These are phyloP conservation scores for Notarius quadriscutis DNA, from an alignment of 2,113 vertebrate species.

Conservation along the genomic window DNA sequence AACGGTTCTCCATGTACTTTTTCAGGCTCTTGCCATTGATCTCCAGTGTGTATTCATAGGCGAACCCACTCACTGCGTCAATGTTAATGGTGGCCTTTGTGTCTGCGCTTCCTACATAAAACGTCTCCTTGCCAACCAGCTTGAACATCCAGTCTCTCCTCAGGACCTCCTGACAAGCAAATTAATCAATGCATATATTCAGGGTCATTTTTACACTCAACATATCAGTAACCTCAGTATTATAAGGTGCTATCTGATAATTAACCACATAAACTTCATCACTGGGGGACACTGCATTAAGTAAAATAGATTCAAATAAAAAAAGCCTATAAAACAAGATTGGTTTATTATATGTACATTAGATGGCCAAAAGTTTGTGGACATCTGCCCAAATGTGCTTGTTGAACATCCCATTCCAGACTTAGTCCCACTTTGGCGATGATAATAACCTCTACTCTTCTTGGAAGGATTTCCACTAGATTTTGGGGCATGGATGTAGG, in stretches of 20 bases:
- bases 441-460: background rate
- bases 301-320: no score
- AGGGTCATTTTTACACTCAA: background rate
- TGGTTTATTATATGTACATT: background rate
- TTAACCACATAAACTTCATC: background rate
- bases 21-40: conserved; percentile 96
- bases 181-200: background rate
- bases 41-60: conserved; percentile 96
- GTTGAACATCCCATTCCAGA: no score
- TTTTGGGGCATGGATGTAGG: background rate
- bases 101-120: conserved; percentile 83
- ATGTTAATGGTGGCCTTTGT: conserved; percentile 97
- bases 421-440: no score
- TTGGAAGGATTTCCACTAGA: background rate
- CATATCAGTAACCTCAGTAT: background rate
- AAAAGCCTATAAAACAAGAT: background rate
- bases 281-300: background rate
- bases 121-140: conserved; percentile 94
- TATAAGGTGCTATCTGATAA: background rate
- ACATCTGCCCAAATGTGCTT: background rate
- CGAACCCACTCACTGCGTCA: conserved; percentile 90
- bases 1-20: conserved; percentile 94
- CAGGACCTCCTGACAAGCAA: conserved; percentile 80
- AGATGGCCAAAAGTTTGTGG: background rate
- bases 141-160: conserved; percentile 99